Base-by-base conservation (phyloP, 2,113 vertebrate genomes). In the Chamaea fasciata region DNA sequence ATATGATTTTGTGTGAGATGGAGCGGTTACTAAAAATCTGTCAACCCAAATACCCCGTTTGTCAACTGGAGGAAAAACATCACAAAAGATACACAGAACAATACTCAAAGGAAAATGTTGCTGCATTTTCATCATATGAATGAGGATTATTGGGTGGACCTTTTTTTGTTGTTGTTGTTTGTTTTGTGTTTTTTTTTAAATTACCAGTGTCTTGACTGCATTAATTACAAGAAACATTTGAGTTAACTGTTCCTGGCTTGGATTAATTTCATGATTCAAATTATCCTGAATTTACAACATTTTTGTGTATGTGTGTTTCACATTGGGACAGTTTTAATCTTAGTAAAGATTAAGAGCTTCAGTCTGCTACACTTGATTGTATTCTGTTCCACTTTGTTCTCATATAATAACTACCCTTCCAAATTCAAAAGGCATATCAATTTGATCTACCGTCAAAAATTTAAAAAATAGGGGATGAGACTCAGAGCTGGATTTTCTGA, bases 181-280 rank as follows among this genome's bases (percentile, higher is more conserved):
- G n/a, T n/a, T n/a, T n/a, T n/a, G n/a, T n/a, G n/a, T n/a, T n/a
- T 69, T 81, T 26, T 31, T 83, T 65, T 47, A 13, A 22, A 94
- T 94, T 94, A 94, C 68, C 49, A 74, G 39, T 75, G 79, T 86
- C 92, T 95, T 96, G 56, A 67, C 92, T 95, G 75, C 74, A 90
- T 95, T 96, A 93, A 97, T 96, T 95, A 95, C 53, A 93, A 92
- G 80, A 96, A 95, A 96, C 78, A 95, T 83, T 94, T 89, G 87
- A 96, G 80, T 93, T 92, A 96, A 83, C 83, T 86, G 46, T 92
- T 94, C 89, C 82, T 90, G 94, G 68, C 68, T 94, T 84, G 44
- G 52, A 89, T 87, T 93, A 94, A 92, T 91, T 90, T 95, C 47
- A 95, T 91, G 11, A 95, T 88, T 96, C 92, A 96, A 96, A 92